These are phyloP conservation scores for Microtus richardsoni DNA, from an alignment of 2,113 vertebrate genomes.

Conservation along the genomic window DNA sequence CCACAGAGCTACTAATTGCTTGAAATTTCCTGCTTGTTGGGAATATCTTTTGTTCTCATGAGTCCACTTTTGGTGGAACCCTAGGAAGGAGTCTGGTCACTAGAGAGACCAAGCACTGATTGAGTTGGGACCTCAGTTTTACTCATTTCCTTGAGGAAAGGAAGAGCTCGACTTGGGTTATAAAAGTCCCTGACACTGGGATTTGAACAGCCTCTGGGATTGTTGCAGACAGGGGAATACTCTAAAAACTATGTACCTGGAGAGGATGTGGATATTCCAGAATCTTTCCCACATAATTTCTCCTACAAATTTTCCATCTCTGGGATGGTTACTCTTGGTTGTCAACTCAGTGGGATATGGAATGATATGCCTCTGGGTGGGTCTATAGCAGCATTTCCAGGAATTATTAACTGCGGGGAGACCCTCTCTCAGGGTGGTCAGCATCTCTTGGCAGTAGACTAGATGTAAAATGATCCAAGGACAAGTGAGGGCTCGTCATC, in stretches of 20 bases:
- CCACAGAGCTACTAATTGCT: background rate
- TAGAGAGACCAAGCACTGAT: background rate
- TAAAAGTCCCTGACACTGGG: background rate
- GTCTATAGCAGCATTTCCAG: background rate
- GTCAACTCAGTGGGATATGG: background rate
- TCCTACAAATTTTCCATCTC: too few relatives aligned
- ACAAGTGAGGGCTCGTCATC: background rate
- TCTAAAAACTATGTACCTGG: background rate
- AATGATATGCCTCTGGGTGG: background rate
- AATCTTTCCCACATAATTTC: background rate
- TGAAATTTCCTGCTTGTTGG: background rate
- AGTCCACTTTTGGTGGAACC: background rate
- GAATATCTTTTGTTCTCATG: background rate
- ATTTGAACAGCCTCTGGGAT: too few relatives aligned
- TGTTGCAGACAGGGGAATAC: background rate
- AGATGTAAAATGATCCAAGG: background rate
- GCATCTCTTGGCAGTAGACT: background rate
- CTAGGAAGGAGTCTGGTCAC: background rate
- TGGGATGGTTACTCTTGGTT: background rate
- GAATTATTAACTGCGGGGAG: background rate
- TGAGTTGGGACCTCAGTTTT: background rate
- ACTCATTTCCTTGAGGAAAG: background rate
- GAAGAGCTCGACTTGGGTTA: background rate
- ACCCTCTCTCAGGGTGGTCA: too few relatives aligned
- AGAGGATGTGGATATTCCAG: background rate